Conservation (phyloP, 2,888 invertebrate species). For the Melieria omissa region DNA sequence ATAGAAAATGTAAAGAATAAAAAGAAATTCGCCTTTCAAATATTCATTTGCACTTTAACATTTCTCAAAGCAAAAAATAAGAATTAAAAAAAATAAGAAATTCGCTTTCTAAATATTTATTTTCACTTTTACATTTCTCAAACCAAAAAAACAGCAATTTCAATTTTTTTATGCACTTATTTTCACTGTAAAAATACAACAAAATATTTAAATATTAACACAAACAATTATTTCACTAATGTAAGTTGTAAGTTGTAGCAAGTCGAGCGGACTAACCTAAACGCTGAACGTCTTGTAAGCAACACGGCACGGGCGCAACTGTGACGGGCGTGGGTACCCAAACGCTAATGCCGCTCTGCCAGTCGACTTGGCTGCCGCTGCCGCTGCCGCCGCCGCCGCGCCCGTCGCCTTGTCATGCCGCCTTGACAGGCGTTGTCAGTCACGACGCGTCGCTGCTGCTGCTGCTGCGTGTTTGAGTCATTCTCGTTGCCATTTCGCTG, state of each 20-base stretch:
- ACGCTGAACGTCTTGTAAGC: conserved; percentile 31
- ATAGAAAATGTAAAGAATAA: background rate
- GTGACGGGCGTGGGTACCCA: conserved; percentile 26
- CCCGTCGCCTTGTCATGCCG: too few relatives aligned
- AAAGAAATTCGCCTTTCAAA: background rate
- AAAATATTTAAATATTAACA: too few relatives aligned
- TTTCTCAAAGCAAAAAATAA: background rate
- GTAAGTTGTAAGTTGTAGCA: background rate
- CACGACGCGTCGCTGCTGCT: too few relatives aligned
- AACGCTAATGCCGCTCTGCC: background rate
- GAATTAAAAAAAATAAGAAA: background rate
- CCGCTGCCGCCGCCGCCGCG: too few relatives aligned
- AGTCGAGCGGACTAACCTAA: conserved; percentile 28
- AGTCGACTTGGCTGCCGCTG: too few relatives aligned
- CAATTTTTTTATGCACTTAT: background rate
- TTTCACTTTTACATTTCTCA: background rate
- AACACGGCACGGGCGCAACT: conserved; percentile 34
- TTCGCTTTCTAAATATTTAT: background rate
- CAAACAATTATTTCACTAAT: too few relatives aligned
- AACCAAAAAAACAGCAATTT: background rate
- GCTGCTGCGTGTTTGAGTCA: too few relatives aligned
- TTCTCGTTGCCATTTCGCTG: background rate
- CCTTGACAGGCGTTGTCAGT: too few relatives aligned
- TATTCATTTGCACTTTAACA: background rate
- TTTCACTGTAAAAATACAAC: conserved; percentile 13